Evolutionary conservation across 2,888 invertebrate genomes (phyloP).

Genomic region (Plebejus argus): DNA sequence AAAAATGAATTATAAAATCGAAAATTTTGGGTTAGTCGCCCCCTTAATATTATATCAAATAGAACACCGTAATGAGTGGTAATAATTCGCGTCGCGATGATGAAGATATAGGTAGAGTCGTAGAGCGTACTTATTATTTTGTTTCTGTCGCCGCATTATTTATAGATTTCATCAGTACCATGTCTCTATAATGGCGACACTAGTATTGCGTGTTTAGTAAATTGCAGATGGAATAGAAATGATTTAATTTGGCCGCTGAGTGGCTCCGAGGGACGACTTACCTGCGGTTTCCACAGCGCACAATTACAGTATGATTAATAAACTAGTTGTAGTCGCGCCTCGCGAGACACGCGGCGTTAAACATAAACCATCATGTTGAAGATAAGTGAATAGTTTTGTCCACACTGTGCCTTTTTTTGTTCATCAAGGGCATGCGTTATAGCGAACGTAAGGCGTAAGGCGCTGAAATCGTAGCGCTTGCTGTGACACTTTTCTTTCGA

Average conservation of each 20-base stretch:
- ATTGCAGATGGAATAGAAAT: conserved; percentile 70
- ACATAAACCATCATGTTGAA: too few relatives aligned
- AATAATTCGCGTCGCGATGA: neutral
- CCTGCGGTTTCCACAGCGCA: conserved; percentile 44
- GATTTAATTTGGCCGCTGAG: conserved; percentile 71
- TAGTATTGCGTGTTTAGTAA: conserved; percentile 64
- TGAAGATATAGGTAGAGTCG: neutral
- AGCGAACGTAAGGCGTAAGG: too few relatives aligned
- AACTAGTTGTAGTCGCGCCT: neutral
- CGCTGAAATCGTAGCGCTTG: too few relatives aligned
- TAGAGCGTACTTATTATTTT: conserved; percentile 7
- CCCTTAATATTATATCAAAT: neutral
- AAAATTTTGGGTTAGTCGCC: too few relatives aligned
- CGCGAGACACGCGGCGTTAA: too few relatives aligned
- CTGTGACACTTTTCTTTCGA: too few relatives aligned
- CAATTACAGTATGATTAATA: conserved; percentile 35
- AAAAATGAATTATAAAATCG: too few relatives aligned
- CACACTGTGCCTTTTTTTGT: too few relatives aligned
- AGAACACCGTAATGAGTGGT: neutral
- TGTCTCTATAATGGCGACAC: conserved; percentile 55
- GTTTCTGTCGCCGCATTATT: conserved; percentile 32
- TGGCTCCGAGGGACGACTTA: conserved; percentile 57
- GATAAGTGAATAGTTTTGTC: too few relatives aligned
- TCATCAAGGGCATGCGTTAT: too few relatives aligned
- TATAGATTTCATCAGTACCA: conserved; percentile 38